phyloP scores from a whole-genome alignment of 2,888 invertebrate species.

The Sisyra nigra region DNA sequence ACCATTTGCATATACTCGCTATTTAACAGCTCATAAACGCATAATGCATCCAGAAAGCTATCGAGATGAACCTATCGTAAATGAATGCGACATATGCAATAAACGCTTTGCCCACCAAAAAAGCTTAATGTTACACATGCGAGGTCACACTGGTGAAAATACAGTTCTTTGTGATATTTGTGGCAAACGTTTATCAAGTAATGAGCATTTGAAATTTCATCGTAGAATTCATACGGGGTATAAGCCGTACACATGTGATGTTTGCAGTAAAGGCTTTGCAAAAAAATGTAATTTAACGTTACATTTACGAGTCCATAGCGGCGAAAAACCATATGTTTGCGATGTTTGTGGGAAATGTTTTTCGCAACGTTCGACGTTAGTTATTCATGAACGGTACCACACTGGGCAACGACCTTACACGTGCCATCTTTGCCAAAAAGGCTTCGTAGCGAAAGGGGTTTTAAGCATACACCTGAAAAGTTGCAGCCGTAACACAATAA shows the following conservation, averaged over 20 bases:
- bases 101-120: constrained; percentile 27
- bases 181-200: constrained; percentile 35
- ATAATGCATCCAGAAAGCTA: constrained; percentile 31
- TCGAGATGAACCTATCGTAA: constrained; percentile 18
- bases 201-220: constrained; percentile 35
- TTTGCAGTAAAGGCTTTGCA: constrained; percentile 35
- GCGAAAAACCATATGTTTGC: constrained; percentile 44
- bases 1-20: constrained; percentile 28
- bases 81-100: constrained; percentile 26
- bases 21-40: constrained; percentile 32
- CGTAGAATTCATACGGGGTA: constrained; percentile 34
- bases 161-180: constrained; percentile 39
- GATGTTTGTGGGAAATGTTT: constrained; percentile 43
- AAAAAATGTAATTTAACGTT: constrained; percentile 41
- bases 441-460: constrained; percentile 44
- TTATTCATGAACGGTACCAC: constrained; percentile 43
- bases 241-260: constrained; percentile 28
- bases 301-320: constrained; percentile 43
- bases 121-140: constrained; percentile 26
- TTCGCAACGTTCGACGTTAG: constrained; percentile 40
- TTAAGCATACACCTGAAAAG: constrained; percentile 43
- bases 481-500: constrained; percentile 20
- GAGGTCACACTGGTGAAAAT: constrained; percentile 31
- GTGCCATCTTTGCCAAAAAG: constrained; percentile 40
- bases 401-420: constrained; percentile 41